A percentile compares a stretch with the other conserved stretches of the same genome.
These are phyloP conservation scores for Scrobipalpa atriplicella DNA, from an alignment of 2,888 invertebrate genomes.

Conservation along the genomic window DNA sequence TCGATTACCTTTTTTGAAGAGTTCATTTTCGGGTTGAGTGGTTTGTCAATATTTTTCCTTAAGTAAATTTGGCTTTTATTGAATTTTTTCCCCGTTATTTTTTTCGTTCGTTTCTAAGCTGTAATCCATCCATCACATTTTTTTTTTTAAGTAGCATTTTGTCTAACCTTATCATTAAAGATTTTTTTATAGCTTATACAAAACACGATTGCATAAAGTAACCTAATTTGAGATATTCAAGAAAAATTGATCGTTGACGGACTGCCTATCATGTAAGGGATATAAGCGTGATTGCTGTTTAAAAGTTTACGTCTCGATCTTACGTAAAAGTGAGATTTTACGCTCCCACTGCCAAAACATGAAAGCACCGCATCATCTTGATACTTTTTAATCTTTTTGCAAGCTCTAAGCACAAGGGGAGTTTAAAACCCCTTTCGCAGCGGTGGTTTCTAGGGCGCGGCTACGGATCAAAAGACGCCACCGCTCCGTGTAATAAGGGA, in stretches of 20 bases:
- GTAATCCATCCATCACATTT: not conserved
- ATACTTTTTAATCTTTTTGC: conserved; percentile 23
- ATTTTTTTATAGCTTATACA: too few relatives aligned
- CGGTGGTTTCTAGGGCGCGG: conserved; percentile 8
- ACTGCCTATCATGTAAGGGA: not conserved
- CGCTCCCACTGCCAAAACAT: not conserved
- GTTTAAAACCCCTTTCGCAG: conserved; percentile 2
- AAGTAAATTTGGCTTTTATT: not conserved
- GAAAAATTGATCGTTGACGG: too few relatives aligned
- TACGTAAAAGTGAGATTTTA: too few relatives aligned
- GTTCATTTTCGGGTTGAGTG: not conserved
- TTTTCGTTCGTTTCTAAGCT: not conserved
- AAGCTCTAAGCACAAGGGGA: conserved; percentile 12
- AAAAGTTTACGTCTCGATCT: too few relatives aligned
- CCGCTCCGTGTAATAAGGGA: not conserved
- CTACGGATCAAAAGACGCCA: conserved; percentile 3
- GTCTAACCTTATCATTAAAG: too few relatives aligned
- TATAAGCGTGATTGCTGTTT: not conserved
- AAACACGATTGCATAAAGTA: too few relatives aligned
- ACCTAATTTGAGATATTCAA: too few relatives aligned
- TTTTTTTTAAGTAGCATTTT: too few relatives aligned
- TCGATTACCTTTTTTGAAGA: not conserved
- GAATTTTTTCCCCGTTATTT: not conserved
- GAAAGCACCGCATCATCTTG: not conserved
- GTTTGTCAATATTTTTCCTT: conserved; percentile 4